Evolutionary conservation across 2,797 vertebrate species (phyloP).

Genomic region (Acrocephalus scirpaceus): DNA sequence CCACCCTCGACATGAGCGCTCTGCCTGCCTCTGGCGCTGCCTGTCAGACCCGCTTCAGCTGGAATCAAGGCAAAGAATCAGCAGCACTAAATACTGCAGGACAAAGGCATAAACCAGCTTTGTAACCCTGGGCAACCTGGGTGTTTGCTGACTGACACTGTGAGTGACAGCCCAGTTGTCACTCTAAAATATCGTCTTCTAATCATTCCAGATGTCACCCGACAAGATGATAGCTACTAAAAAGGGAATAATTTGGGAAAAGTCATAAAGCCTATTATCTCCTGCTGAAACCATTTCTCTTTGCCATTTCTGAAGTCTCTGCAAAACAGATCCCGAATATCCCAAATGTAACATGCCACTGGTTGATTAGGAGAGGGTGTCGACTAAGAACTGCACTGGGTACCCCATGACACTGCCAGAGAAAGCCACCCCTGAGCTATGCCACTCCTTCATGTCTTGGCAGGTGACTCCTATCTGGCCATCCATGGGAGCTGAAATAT

Average conservation of each 20-base stretch:
- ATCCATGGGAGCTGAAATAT: background rate
- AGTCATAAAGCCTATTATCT: slow-evolving; percentile 63
- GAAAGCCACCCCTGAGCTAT: background rate
- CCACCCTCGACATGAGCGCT: slow-evolving; percentile 14
- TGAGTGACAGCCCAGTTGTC: slow-evolving; percentile 62
- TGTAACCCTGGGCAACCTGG: slow-evolving; percentile 68
- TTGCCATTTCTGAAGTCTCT: slow-evolving; percentile 23
- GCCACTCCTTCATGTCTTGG: background rate
- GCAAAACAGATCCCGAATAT: slow-evolving; percentile 51
- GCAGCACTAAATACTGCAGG: slow-evolving; percentile 55
- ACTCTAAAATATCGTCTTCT: slow-evolving; percentile 50
- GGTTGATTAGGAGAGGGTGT: background rate
- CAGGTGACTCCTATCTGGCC: background rate
- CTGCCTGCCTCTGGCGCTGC: background rate
- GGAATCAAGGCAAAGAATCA: slow-evolving; percentile 62
- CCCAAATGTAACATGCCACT: background rate
- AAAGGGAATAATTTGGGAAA: slow-evolving; percentile 63
- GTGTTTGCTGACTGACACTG: slow-evolving; percentile 61
- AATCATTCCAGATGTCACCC: slow-evolving; percentile 60
- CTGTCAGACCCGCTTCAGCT: slow-evolving; percentile 39
- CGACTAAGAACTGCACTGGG: background rate
- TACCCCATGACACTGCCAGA: background rate
- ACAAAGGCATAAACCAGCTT: slow-evolving; percentile 62
- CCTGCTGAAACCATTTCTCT: slow-evolving; percentile 59
- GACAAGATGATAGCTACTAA: slow-evolving; percentile 66